Evolutionary conservation across 2,113 vertebrate genomes (phyloP).

Genomic region (Ailuropoda melanoleuca): DNA sequence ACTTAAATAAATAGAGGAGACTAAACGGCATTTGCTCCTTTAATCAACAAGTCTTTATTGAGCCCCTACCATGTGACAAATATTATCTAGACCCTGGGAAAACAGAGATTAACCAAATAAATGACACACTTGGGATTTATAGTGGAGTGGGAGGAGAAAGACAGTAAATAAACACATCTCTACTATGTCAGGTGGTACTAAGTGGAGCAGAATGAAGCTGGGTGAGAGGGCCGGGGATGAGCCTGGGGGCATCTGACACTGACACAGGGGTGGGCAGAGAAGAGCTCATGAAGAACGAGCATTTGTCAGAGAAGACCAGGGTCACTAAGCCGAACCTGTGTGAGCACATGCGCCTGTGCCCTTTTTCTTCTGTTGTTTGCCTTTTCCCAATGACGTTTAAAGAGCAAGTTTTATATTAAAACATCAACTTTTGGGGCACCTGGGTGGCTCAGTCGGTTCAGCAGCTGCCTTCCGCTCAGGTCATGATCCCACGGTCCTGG

Average conservation of each 20-base stretch:
- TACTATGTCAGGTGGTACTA: neutral
- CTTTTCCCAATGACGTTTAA: neutral
- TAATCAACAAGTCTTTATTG: neutral
- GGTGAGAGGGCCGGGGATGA: neutral
- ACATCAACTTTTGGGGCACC: neutral
- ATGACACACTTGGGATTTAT: neutral
- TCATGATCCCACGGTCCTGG: too few relatives aligned
- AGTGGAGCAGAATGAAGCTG: neutral
- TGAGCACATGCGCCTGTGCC: neutral
- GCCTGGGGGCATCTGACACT: neutral
- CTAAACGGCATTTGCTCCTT: neutral
- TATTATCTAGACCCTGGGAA: neutral
- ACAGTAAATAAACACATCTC: neutral
- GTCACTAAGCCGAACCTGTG: neutral
- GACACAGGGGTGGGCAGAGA: neutral
- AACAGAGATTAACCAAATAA: constrained; percentile 31
- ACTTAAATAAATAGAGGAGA: neutral
- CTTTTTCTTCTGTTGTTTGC: neutral
- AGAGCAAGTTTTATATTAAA: neutral
- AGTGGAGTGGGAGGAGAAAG: neutral
- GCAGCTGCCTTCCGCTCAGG: too few relatives aligned
- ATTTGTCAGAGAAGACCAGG: neutral
- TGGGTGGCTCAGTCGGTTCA: too few relatives aligned
- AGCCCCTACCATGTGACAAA: neutral
- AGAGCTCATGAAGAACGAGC: neutral